Base-by-base conservation (phyloP, 2,113 vertebrate species). In the Corythaixoides concolor region DNA sequence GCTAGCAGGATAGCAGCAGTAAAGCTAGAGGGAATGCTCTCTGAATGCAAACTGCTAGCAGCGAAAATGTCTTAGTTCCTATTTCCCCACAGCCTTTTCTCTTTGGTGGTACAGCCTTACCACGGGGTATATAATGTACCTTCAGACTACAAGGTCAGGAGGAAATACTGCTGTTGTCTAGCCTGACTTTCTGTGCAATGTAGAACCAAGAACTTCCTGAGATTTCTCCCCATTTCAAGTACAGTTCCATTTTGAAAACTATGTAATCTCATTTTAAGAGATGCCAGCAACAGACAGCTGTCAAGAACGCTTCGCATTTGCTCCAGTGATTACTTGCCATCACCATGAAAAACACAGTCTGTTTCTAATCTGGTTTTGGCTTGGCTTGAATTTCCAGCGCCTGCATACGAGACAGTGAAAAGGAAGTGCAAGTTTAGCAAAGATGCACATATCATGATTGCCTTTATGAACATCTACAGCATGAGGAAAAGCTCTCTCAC, bases 51-150 rank as follows among this genome's bases (percentile, higher is more conserved):
- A 84, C 33, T 37, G 39, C 32, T 5, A 26, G 16, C 20, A 47
- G 21, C 2, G 1, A 55, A 69, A 33, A 41, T 5, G 6, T 37
- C 53, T 55, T 8, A 19, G 52, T 62, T 73, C 24, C 55, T 2
- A 0, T 12, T 73, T 35, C 55, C 27, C 28, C 26, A 50, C 37
- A 81, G 50, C 37, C 35, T 59, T 73, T 72, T 49, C 41, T 58
- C 26, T 41, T 43, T 37, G 22, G 27, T 41, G 27, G 39, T 50
- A 37, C 13, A 9, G 50, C 20, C 3, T 17, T 67, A 50, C 32
- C 12, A 6, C 8, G 41, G 19, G 41, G 20, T 52, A 22, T 7
- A 6, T 6, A 33, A 55, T 12, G 1, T 0, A 62, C 32, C 15
- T 32, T 18, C 22, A 66, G 35, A 33, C 20, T 76, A 39, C 21